These are phyloP conservation scores for Argyra leucocephala DNA, from an alignment of 2,888 invertebrate species.

Conservation along the genomic window DNA sequence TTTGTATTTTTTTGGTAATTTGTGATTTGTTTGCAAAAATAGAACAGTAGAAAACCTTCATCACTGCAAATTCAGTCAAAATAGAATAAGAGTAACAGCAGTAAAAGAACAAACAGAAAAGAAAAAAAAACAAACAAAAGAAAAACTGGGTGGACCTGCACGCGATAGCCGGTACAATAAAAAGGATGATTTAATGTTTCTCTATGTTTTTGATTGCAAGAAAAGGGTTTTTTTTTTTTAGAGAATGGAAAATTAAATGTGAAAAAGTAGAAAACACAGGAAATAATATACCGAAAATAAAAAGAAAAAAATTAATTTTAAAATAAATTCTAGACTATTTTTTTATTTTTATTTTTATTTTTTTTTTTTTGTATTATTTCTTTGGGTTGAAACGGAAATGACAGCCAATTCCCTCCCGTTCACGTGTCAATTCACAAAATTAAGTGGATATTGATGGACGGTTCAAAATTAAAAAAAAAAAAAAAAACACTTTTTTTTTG, in stretches of 20 bases:
- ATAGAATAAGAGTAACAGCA: background rate
- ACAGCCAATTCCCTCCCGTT: constrained; percentile 6
- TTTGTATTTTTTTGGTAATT: background rate
- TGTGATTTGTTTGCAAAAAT: no score
- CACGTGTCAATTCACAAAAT: constrained; percentile 6
- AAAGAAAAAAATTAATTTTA: background rate
- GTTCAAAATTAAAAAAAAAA: background rate
- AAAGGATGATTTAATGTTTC: background rate
- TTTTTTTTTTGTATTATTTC: background rate
- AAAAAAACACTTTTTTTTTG: background rate
- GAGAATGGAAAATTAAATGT: background rate
- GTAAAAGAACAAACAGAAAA: background rate
- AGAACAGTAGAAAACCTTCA: background rate
- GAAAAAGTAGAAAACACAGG: background rate
- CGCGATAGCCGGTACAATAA: background rate
- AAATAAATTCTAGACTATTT: background rate
- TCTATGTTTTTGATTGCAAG: background rate
- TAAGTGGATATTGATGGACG: constrained; percentile 1
- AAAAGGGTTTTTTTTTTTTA: background rate
- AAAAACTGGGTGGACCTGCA: constrained; percentile 2
- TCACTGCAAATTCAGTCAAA: background rate
- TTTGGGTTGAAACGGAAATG: background rate
- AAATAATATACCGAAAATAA: background rate
- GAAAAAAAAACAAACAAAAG: background rate
- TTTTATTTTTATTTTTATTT: background rate